Evolutionary conservation across 2,888 invertebrate genomes (phyloP).

Genomic region (Odontomyia ornata): DNA sequence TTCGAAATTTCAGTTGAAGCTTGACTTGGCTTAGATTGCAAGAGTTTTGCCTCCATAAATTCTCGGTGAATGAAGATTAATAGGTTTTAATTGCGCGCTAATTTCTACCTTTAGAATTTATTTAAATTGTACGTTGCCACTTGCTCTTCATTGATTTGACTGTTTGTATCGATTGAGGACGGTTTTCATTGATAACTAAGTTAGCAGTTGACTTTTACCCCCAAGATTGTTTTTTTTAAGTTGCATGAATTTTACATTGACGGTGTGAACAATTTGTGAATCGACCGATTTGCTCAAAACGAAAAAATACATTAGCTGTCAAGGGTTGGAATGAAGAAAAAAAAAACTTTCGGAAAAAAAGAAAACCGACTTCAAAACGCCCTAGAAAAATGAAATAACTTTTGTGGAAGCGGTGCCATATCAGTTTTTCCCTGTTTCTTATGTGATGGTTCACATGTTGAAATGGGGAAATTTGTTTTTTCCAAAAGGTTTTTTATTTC

Average conservation of each 20-base stretch:
- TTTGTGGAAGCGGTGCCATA: too few species aligned
- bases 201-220: constrained; percentile 21
- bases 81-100: constrained; percentile 38
- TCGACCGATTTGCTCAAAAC: constrained; percentile 44
- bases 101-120: constrained; percentile 39
- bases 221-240: constrained; percentile 19
- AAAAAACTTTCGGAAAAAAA: constrained; percentile 3
- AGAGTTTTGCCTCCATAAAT: not conserved
- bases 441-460: too few species aligned
- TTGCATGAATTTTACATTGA: constrained; percentile 28
- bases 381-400: too few species aligned
- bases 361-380: too few species aligned
- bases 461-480: too few species aligned
- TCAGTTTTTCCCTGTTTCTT: too few species aligned
- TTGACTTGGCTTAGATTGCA: not conserved
- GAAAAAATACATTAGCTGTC: constrained; percentile 33
- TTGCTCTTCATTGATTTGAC: not conserved
- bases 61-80: not conserved
- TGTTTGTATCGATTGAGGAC: too few species aligned
- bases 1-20: not conserved
- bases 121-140: too few species aligned
- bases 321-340: constrained; percentile 7
- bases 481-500: too few species aligned
- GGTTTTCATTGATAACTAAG: too few species aligned
- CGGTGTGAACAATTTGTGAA: constrained; percentile 39